Conservation (phyloP, 2,113 vertebrate species). For the Amphiprion percula region DNA sequence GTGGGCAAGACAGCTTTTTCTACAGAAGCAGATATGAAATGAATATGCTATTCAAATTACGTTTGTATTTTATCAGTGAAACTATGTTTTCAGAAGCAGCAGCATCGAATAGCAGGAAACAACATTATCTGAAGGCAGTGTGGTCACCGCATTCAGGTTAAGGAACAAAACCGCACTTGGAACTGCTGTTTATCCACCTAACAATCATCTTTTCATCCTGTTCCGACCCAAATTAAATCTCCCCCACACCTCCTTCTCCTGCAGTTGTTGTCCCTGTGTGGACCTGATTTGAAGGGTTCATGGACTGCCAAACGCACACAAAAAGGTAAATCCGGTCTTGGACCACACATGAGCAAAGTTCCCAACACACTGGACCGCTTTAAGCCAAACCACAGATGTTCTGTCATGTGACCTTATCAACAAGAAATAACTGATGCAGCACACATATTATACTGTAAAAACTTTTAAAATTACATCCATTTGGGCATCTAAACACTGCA, state of each 20-base stretch:
- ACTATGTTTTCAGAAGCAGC: neutral
- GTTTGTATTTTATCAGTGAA: neutral
- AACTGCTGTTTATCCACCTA: neutral
- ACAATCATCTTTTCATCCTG: neutral
- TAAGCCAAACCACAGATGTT: too few relatives aligned
- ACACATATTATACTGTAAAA: too few relatives aligned
- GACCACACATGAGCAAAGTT: too few relatives aligned
- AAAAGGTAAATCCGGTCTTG: too few relatives aligned
- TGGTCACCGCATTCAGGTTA: neutral
- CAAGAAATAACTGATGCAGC: too few relatives aligned
- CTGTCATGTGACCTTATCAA: too few relatives aligned
- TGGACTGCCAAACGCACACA: too few relatives aligned
- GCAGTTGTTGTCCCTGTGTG: neutral
- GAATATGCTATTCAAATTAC: slow-evolving; percentile 12
- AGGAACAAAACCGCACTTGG: neutral
- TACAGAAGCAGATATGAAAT: slow-evolving; percentile 18
- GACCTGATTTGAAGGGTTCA: too few relatives aligned
- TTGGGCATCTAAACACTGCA: too few relatives aligned
- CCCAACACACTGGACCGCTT: too few relatives aligned
- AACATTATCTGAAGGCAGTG: neutral
- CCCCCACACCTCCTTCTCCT: neutral
- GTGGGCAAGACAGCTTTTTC: neutral
- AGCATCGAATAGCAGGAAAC: slow-evolving; percentile 29
- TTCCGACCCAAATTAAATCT: neutral
- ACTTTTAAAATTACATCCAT: too few relatives aligned